Base-by-base conservation (phyloP, 2,888 invertebrate species). In the Athrips mouffetella region DNA sequence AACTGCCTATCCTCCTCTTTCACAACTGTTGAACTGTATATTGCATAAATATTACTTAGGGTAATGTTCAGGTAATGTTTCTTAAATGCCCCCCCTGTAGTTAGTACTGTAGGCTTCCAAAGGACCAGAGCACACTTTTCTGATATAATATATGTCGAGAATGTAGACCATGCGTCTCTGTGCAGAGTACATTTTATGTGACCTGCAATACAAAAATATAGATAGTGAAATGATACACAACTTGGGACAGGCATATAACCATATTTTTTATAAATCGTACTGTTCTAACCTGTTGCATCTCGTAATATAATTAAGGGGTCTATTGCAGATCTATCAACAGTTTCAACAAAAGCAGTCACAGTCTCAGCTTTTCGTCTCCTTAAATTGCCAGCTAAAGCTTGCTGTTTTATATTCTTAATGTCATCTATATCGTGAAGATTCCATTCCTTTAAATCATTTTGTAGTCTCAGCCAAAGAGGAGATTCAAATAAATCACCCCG, bases 61-160 rank as follows among this genome's bases (percentile, higher is more conserved):
- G 87, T 88, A 52, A 88, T 86, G 55, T 85, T 88, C 10, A 88
- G 63, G 55, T 88, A 88, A 55, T 88, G 83, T 52, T 84, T 87
- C 41, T 88, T 88, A 46, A 76, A 82, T 6, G 85, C 76, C 56
- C 80, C 70, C 1, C 88, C 88, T 1, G 85, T 87, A 20, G 84
- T 88, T 6, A 88, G 61, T n/a, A 88, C 80, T 47, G 88, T 87
- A 2, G 88, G 86, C 53, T 74, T 87, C 53, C 68, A 70, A 41
- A 88, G 59, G 3, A 86, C 71, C 39, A 88, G 50, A 1, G 80
- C 85, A 67, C 86, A 83, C 48, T 67, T 76, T 51, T 84, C 82
- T 1, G 87, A 74, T 3, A 79, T 75, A 47, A 88, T 73, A 51
- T 85, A 88, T 47, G 77, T 58, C 20, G 87, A 80, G 53, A 88